Percentiles rank a stretch among this genome's conserved stretches.
Conservation (phyloP, 2,888 invertebrate species). For the Koerneria pararmatus region DNA sequence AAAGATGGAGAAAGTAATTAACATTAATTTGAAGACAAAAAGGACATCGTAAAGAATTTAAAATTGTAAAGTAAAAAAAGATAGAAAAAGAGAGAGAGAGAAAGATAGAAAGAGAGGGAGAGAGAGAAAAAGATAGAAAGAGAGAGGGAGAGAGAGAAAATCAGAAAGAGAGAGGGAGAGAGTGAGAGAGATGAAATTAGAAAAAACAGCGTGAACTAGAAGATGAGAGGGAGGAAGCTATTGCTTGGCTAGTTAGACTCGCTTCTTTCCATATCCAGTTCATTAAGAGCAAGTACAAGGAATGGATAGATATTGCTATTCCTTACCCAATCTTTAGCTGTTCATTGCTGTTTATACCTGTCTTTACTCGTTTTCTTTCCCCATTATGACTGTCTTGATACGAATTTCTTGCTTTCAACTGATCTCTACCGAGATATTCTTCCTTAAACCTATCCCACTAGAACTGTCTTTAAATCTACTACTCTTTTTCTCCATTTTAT, state of each 20-base stretch:
- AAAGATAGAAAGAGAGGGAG: conserved; percentile 2
- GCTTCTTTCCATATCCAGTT: not conserved
- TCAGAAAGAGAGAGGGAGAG: not conserved
- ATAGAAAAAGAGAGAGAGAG: not conserved
- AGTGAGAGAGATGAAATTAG: not conserved
- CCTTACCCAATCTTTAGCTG: not conserved
- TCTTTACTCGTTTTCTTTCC: too few relatives aligned
- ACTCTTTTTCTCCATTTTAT: too few relatives aligned
- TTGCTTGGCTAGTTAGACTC: not conserved
- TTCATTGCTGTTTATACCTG: conserved; percentile 5
- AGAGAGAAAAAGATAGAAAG: conserved; percentile 5
- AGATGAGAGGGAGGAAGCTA: not conserved
- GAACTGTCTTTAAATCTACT: too few relatives aligned
- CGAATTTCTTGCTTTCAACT: too few relatives aligned
- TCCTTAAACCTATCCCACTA: too few relatives aligned
- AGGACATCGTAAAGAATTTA: not conserved
- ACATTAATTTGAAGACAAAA: not conserved
- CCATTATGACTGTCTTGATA: too few relatives aligned
- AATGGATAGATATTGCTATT: not conserved
- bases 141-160: not conserved
- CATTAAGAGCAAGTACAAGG: not conserved
- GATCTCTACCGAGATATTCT: too few relatives aligned
- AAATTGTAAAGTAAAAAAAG: not conserved
- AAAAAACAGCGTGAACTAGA: not conserved
- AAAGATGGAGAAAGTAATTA: too few relatives aligned